These are phyloP conservation scores for Campoletis sonorensis DNA, from an alignment of 1,140 invertebrate genomes.

Conservation along the genomic window DNA sequence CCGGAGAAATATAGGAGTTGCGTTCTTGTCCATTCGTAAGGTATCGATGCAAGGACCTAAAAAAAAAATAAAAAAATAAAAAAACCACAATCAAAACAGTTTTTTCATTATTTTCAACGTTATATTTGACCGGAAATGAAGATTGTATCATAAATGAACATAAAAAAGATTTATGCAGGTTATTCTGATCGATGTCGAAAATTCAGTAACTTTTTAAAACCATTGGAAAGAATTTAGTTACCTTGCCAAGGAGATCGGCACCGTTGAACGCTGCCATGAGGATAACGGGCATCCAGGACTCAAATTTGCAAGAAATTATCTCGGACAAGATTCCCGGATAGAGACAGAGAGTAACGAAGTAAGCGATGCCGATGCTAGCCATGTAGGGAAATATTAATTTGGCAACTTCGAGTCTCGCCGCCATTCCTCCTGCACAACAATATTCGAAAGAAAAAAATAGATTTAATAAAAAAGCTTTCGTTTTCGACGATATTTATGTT, in stretches of 20 bases:
- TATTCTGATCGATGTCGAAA: no score
- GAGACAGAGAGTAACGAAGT: constrained; percentile 91
- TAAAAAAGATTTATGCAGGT: no score
- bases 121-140: no score
- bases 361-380: constrained; percentile 90
- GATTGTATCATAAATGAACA: no score
- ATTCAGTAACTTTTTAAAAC: no score
- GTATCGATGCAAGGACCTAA: constrained; percentile 87
- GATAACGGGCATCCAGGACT: constrained; percentile 93
- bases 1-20: constrained; percentile 85
- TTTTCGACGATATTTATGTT: no score
- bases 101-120: no score
- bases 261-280: constrained; percentile 93
- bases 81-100: no score
- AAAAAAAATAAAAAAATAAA: background rate
- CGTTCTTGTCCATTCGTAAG: constrained; percentile 87
- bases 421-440: constrained; percentile 79
- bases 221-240: constrained; percentile 64
- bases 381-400: constrained; percentile 92
- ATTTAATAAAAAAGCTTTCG: no score
- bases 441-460: no score
- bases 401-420: constrained; percentile 85
- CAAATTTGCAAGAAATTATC: constrained; percentile 88
- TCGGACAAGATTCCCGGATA: constrained; percentile 94
- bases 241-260: constrained; percentile 91